A percentile compares a stretch with the other conserved stretches of the same genome.
Conservation (phyloP, 2,888 invertebrate species). For the Galeopsomyia nigrocyanea region DNA sequence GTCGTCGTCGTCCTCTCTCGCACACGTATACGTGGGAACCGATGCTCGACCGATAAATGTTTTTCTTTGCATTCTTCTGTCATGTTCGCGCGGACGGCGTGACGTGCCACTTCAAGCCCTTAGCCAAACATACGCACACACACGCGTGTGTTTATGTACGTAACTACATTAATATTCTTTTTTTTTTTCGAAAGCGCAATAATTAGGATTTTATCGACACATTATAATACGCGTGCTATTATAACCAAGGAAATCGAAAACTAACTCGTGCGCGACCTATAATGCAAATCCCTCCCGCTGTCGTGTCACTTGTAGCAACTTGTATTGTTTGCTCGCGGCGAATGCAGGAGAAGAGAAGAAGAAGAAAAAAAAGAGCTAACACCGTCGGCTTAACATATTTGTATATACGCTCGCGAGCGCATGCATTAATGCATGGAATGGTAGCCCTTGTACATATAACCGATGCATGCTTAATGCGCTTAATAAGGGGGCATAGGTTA, state of each 20-base stretch:
- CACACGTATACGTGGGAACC: constrained; percentile 6
- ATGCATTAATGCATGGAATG: constrained; percentile 42
- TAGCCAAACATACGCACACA: not conserved
- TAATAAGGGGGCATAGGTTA: constrained; percentile 12
- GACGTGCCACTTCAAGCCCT: constrained; percentile 34
- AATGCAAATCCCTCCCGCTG: constrained; percentile 53
- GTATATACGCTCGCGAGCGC: constrained; percentile 3
- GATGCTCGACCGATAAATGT: constrained; percentile 3
- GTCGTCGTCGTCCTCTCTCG: too few relatives aligned
- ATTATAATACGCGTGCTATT: too few relatives aligned
- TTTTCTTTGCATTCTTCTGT: constrained; percentile 27
- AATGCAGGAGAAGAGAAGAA: too few relatives aligned
- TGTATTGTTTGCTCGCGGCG: constrained; percentile 42
- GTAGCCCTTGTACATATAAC: constrained; percentile 14
- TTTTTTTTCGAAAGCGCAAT: not conserved
- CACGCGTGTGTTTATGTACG: not conserved
- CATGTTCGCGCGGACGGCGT: constrained; percentile 47
- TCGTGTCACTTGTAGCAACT: constrained; percentile 35
- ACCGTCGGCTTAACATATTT: constrained; percentile 26
- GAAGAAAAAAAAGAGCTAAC: constrained; percentile 7
- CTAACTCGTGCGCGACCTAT: constrained; percentile 56
- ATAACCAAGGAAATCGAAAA: constrained; percentile 38
- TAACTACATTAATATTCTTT: not conserved
- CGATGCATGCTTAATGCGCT: constrained; percentile 10
- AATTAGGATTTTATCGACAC: too few relatives aligned